phyloP scores from a whole-genome alignment of 2,113 vertebrate genomes.

The Suncus etruscus region DNA sequence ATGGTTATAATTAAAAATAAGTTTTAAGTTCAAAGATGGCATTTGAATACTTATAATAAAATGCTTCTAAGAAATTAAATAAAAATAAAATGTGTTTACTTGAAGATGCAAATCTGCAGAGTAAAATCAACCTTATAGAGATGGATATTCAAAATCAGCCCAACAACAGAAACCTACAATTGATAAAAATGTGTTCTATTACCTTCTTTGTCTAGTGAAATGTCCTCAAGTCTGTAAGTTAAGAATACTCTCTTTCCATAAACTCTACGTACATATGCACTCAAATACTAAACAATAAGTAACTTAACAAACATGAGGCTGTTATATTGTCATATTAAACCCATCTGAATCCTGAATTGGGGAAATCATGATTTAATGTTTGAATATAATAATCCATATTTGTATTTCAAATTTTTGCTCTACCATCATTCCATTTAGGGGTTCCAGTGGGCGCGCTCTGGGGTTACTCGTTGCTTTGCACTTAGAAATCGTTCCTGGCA shows the following conservation, averaged over 20 bases:
- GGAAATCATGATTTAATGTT: not conserved
- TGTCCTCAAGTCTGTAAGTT: not conserved
- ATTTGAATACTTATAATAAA: conserved; percentile 40
- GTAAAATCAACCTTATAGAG: not conserved
- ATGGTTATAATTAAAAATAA: too few species aligned
- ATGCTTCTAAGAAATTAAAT: not conserved
- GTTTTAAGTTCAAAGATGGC: conserved; percentile 41
- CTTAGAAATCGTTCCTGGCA: too few species aligned
- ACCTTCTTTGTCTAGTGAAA: not conserved
- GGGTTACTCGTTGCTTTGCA: too few species aligned
- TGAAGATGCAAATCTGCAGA: not conserved
- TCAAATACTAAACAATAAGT: too few species aligned
- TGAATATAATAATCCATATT: not conserved
- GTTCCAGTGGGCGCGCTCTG: too few species aligned
- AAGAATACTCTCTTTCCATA: not conserved
- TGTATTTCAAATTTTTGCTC: not conserved
- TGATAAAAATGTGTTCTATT: not conserved
- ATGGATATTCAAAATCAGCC: not conserved
- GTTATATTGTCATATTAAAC: not conserved
- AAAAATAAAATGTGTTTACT: conserved; percentile 19
- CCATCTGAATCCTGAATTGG: conserved; percentile 7
- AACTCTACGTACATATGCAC: not conserved
- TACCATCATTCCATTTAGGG: too few species aligned
- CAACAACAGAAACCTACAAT: not conserved
- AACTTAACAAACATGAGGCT: too few species aligned